Evolutionary conservation across 2,113 vertebrate genomes (phyloP).

Genomic region (Pelodiscus sinensis): DNA sequence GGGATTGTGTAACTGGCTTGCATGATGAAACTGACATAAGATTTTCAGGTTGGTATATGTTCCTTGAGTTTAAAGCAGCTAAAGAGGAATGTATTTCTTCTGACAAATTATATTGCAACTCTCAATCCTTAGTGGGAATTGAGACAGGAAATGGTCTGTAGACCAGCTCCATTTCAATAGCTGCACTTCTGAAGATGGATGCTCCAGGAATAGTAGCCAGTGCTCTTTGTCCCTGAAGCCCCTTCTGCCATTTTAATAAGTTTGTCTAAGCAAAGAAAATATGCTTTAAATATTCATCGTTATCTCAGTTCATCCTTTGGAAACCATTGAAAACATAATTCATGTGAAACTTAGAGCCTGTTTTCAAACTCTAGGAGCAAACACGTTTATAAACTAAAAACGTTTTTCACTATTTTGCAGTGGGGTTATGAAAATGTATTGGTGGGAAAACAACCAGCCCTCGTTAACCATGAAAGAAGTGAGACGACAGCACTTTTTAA

Average conservation of each 20-base stretch:
- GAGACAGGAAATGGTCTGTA: neutral
- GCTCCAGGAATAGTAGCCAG: neutral
- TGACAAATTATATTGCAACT: neutral
- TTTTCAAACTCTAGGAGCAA: neutral
- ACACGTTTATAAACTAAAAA: neutral
- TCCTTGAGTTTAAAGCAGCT: neutral
- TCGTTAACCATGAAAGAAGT: neutral
- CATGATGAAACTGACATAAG: neutral
- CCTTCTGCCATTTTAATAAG: neutral
- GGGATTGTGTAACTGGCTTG: neutral
- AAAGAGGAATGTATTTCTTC: neutral
- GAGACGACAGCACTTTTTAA: neutral
- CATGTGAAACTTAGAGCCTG: neutral
- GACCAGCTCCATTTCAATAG: neutral
- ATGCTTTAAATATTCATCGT: neutral
- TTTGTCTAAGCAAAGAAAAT: neutral
- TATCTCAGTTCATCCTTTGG: neutral
- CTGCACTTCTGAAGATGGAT: neutral
- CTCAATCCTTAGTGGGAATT: neutral
- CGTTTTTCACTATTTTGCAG: neutral
- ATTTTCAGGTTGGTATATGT: neutral
- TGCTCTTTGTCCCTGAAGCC: neutral
- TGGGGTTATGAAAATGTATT: neutral
- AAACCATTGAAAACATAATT: neutral
- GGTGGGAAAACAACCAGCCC: neutral